These are phyloP conservation scores for Sorex maritimensis DNA, from an alignment of 2,797 vertebrate species.

Conservation along the genomic window DNA sequence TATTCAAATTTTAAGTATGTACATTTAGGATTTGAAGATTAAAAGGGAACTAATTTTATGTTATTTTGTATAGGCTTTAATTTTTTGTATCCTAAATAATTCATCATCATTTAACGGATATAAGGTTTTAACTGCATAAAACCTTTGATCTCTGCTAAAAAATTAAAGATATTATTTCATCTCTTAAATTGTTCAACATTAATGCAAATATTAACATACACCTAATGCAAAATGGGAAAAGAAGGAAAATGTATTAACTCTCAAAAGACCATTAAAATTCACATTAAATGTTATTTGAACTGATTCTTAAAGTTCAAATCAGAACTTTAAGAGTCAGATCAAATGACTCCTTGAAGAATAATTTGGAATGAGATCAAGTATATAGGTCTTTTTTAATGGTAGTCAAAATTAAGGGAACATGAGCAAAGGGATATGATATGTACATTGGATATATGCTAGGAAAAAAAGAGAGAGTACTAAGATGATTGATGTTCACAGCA, in stretches of 20 bases:
- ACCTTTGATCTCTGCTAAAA: too few species aligned
- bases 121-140: background rate
- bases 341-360: background rate
- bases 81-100: too few species aligned
- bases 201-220: background rate
- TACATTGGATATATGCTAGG: background rate
- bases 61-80: background rate
- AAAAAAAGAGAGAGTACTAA: background rate
- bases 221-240: constrained; percentile 12
- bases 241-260: background rate
- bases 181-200: background rate
- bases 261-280: background rate
- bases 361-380: background rate
- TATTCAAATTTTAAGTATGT: background rate
- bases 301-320: background rate
- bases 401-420: constrained; percentile 23
- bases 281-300: background rate
- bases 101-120: too few species aligned
- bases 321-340: too few species aligned
- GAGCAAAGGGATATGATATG: background rate
- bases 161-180: background rate
- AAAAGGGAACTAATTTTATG: background rate
- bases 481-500: background rate
- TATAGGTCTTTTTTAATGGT: background rate
- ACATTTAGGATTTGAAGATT: constrained; percentile 19